Evolutionary conservation across 1,140 invertebrate species (phyloP).

Genomic region (Yoshiicerus persimilis): DNA sequence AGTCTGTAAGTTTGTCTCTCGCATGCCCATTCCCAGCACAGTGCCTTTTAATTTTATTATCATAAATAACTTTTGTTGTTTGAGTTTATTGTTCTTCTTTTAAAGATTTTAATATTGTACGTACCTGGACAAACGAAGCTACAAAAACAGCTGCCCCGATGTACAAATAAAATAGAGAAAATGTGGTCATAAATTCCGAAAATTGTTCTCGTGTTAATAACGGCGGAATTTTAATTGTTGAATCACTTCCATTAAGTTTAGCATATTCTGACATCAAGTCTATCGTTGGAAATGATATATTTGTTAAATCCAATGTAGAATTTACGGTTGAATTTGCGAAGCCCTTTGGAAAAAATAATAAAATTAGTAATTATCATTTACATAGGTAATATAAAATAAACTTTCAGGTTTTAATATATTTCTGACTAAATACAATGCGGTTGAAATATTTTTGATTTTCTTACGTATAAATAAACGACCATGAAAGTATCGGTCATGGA

Average conservation of each 20-base stretch:
- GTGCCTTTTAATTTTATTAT: constrained; percentile 49
- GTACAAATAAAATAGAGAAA: constrained; percentile 51
- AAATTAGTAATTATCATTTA: constrained; percentile 18
- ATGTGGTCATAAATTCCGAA: constrained; percentile 50
- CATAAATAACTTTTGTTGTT: no score
- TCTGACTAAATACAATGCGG: background rate
- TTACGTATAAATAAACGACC: constrained; percentile 50
- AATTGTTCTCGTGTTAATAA: constrained; percentile 45
- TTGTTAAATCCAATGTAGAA: background rate
- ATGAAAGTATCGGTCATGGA: constrained; percentile 61
- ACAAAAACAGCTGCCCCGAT: constrained; percentile 50
- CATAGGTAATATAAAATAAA: background rate
- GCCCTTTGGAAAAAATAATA: constrained; percentile 34
- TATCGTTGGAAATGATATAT: no score
- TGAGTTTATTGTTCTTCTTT: background rate
- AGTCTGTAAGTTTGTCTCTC: constrained; percentile 55
- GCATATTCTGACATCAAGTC: background rate
- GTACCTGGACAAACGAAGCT: constrained; percentile 51
- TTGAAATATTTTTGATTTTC: background rate
- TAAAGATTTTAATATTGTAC: background rate
- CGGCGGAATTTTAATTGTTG: background rate
- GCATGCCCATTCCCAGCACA: constrained; percentile 55
- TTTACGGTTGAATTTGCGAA: constrained; percentile 44
- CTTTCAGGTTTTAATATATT: background rate
- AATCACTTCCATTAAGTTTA: background rate